These are phyloP conservation scores for Aix galericulata DNA, from an alignment of 2,113 vertebrate species.

Conservation along the genomic window DNA sequence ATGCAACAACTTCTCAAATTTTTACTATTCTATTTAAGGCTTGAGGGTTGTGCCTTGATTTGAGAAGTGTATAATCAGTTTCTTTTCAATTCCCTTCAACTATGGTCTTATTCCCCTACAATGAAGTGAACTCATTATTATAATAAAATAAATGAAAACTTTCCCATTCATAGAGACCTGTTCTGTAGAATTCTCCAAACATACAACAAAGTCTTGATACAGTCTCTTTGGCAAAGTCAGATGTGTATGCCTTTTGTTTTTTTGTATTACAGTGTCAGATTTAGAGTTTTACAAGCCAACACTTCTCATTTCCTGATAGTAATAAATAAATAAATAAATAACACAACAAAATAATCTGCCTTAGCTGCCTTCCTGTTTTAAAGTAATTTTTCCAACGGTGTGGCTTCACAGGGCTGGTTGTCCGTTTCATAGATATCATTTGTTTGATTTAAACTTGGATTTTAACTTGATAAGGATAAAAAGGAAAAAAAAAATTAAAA, in stretches of 20 bases:
- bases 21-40: not conserved
- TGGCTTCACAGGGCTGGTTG: not conserved
- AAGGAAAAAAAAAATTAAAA: not conserved
- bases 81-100: not conserved
- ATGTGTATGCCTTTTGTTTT: not conserved
- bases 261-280: not conserved
- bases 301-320: not conserved
- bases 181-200: not conserved
- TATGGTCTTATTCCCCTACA: not conserved
- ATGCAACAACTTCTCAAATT: not conserved
- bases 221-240: not conserved
- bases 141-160: constrained; percentile 19
- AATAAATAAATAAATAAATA: not conserved
- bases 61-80: not conserved
- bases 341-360: not conserved
- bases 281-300: not conserved
- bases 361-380: not conserved
- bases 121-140: not conserved
- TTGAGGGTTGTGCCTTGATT: constrained; percentile 1
- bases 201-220: not conserved
- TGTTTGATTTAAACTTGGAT: not conserved
- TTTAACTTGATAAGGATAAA: not conserved
- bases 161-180: not conserved
- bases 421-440: not conserved
- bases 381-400: not conserved